Evolutionary conservation across 2,888 invertebrate species (phyloP).

Genomic region (Caenorhabditis drosophilae): DNA sequence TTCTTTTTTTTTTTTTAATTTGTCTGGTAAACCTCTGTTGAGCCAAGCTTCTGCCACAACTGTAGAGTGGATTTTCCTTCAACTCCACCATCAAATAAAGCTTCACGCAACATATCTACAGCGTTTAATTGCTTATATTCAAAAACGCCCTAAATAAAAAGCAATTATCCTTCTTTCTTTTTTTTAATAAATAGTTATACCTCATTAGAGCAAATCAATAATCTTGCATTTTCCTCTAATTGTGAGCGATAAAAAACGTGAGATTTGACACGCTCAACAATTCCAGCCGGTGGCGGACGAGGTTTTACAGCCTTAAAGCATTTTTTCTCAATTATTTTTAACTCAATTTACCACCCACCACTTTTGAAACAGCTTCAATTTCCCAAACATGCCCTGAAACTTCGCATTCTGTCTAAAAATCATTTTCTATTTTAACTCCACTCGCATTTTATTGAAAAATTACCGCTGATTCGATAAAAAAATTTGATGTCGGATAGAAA

Average conservation of each 20-base stretch:
- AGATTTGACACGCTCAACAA: constrained; percentile 31
- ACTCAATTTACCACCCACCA: constrained; percentile 8
- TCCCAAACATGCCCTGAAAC: constrained; percentile 90
- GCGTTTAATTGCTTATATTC: constrained; percentile 84
- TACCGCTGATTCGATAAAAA: constrained; percentile 52
- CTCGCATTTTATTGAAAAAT: too few relatives aligned
- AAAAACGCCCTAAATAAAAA: constrained; percentile 78
- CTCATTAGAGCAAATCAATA: constrained; percentile 48
- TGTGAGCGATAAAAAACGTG: constrained; percentile 34
- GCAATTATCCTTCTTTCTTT: too few relatives aligned
- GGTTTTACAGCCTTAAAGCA: constrained; percentile 12
- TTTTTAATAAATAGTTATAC: too few relatives aligned
- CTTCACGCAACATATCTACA: constrained; percentile 83
- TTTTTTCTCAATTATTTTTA: neutral
- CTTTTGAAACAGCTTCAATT: constrained; percentile 70
- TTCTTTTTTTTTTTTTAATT: neutral
- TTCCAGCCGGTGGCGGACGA: constrained; percentile 9
- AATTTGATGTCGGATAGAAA: constrained; percentile 39
- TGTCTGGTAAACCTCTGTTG: constrained; percentile 21
- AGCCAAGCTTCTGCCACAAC: constrained; percentile 77
- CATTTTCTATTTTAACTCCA: constrained; percentile 4
- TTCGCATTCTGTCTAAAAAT: constrained; percentile 77
- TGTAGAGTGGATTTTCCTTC: constrained; percentile 78
- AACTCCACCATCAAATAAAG: constrained; percentile 79
- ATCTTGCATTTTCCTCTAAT: constrained; percentile 15